A percentile compares a stretch with the other conserved stretches of the same genome.
Conservation (phyloP, 1,140 invertebrate genomes). For the Drosophila neocordata region DNA sequence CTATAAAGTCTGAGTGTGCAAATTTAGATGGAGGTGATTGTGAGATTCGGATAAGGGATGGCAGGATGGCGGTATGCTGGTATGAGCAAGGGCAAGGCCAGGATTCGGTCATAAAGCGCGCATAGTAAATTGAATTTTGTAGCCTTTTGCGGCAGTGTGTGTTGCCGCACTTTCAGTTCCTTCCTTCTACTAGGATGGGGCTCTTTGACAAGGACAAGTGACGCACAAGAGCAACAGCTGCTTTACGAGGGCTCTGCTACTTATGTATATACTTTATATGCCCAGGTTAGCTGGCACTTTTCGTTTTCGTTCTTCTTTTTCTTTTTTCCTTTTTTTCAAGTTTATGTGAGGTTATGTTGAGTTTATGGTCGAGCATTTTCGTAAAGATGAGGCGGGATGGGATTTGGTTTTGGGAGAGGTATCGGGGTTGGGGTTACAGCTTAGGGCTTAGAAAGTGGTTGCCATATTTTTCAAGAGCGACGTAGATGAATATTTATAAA, state of each 20-base stretch:
- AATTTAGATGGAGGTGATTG: background rate
- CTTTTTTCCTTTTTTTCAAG: slow-evolving; percentile 17
- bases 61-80: background rate
- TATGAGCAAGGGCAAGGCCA: slow-evolving; percentile 24
- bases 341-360: slow-evolving; percentile 56
- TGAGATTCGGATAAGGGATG: too few relatives aligned
- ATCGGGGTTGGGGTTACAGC: background rate
- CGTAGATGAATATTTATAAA: background rate
- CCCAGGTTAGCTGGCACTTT: slow-evolving; percentile 48
- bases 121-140: slow-evolving; percentile 81
- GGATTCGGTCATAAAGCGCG: slow-evolving; percentile 73
- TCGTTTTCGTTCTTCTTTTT: slow-evolving; percentile 3
- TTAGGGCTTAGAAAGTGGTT: slow-evolving; percentile 1
- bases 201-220: slow-evolving; percentile 41
- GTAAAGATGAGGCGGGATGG: background rate
- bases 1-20: slow-evolving; percentile 49
- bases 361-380: slow-evolving; percentile 47
- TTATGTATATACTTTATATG: slow-evolving; percentile 20
- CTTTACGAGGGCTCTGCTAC: slow-evolving; percentile 46
- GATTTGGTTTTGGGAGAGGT: background rate
- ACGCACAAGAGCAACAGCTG: slow-evolving; percentile 55
- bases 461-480: background rate
- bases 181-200: background rate
- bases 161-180: slow-evolving; percentile 10
- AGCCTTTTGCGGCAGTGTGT: slow-evolving; percentile 65